phyloP scores from a whole-genome alignment of 2,113 vertebrate genomes.

The Alosa alosa region DNA sequence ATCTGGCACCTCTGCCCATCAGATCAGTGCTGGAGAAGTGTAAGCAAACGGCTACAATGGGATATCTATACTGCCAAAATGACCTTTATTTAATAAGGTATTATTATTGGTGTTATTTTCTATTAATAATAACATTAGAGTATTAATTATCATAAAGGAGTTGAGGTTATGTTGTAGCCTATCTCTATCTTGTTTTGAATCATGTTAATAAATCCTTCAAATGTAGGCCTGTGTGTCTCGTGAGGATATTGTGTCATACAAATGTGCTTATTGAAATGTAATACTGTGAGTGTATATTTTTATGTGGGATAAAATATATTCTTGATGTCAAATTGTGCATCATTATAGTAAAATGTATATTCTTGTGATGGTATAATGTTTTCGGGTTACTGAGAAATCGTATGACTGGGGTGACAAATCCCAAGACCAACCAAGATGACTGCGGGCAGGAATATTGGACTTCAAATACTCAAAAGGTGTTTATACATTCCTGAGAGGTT shows the following conservation, averaged over 20 bases:
- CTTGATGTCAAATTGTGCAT: conserved; percentile 54
- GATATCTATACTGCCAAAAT: background rate
- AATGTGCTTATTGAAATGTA: conserved; percentile 60
- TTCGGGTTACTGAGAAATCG: conserved; percentile 43
- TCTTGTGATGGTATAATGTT: conserved; percentile 44
- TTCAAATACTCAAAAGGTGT: conserved; percentile 57
- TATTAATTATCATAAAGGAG: background rate
- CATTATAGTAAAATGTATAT: conserved; percentile 54
- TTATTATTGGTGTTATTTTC: background rate
- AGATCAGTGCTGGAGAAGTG: background rate
- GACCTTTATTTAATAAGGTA: background rate
- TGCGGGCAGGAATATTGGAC: conserved; percentile 73
- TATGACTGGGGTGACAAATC: conserved; percentile 48
- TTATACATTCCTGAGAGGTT: conserved; percentile 51
- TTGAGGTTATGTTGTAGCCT: background rate
- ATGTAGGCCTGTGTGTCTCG: background rate
- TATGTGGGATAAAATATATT: conserved; percentile 54
- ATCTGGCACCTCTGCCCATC: background rate
- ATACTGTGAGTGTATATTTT: conserved; percentile 71
- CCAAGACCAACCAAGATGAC: conserved; percentile 51
- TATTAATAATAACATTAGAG: background rate
- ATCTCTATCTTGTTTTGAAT: background rate
- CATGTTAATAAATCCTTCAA: background rate
- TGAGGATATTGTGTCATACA: background rate
- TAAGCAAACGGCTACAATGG: background rate